Evolutionary conservation across 2,888 invertebrate species (phyloP).

Genomic region (Tipula lateralis): DNA sequence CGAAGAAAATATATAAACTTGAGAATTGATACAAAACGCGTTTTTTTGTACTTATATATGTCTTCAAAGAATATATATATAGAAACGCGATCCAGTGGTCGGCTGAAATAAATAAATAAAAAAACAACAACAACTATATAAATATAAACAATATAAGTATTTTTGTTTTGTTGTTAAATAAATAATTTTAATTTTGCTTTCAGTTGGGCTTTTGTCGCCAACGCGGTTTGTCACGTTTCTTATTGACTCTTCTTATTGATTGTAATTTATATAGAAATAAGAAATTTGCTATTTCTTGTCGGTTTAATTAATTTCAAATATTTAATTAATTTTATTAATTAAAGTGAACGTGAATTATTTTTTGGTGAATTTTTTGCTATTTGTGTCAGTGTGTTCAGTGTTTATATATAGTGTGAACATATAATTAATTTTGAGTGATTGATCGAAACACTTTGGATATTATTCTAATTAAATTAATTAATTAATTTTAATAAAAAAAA

Average conservation of each 20-base stretch:
- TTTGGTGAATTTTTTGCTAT: not conserved
- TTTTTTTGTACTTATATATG: no score
- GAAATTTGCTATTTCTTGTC: not conserved
- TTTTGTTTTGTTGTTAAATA: not conserved
- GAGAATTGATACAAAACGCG: not conserved
- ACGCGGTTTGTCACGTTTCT: constrained; percentile 45
- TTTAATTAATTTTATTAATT: not conserved
- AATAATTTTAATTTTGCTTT: constrained; percentile 35
- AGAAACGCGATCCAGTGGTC: constrained; percentile 26
- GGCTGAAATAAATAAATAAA: not conserved
- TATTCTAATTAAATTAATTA: not conserved
- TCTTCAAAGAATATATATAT: constrained; percentile 14
- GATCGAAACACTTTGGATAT: constrained; percentile 12
- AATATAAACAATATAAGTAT: constrained; percentile 16
- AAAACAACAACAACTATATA: constrained; percentile 12
- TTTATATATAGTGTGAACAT: not conserved
- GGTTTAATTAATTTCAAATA: not conserved
- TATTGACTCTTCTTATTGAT: not conserved
- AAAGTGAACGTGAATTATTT: not conserved
- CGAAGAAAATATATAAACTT: not conserved
- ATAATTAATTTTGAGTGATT: not conserved
- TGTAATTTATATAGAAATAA: not conserved
- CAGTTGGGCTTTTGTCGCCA: constrained; percentile 51
- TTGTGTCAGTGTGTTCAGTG: not conserved
- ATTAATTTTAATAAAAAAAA: not conserved